These are phyloP conservation scores for Campylomormyrus tamandua DNA, from an alignment of 2,113 vertebrate species.

Conservation along the genomic window DNA sequence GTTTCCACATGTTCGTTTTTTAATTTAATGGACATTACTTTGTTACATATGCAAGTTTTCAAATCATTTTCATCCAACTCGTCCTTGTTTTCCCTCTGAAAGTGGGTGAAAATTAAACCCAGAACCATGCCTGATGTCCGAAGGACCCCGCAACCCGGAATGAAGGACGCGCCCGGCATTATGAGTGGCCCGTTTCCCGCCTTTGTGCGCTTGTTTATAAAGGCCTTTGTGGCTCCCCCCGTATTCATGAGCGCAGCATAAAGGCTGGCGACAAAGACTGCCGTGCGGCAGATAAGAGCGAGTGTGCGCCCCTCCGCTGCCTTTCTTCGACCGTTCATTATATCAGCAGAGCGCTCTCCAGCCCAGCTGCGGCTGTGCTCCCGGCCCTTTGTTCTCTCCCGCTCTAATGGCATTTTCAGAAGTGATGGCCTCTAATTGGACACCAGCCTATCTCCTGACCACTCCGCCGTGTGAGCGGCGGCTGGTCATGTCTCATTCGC, in stretches of 20 bases:
- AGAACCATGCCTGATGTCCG: not conserved
- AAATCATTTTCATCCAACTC: not conserved
- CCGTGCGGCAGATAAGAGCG: conserved; percentile 6
- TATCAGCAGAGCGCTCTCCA: conserved; percentile 16
- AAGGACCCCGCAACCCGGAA: not conserved
- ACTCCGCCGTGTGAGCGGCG: not conserved
- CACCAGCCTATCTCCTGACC: not conserved
- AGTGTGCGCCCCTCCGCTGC: not conserved
- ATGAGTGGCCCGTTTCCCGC: not conserved
- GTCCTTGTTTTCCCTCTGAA: not conserved
- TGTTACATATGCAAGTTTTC: not conserved
- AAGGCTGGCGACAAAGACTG: not conserved
- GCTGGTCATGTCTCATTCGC: not conserved
- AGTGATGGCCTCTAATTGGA: conserved; percentile 4
- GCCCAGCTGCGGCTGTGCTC: not conserved
- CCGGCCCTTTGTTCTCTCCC: not conserved
- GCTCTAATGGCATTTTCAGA: conserved; percentile 4
- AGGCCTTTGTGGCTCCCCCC: not conserved
- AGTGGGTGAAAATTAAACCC: not conserved
- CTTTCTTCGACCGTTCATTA: conserved; percentile 7
- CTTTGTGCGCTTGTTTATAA: conserved; percentile 4
- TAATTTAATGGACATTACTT: not conserved
- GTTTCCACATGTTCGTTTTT: not conserved
- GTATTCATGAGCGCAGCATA: conserved; percentile 18
- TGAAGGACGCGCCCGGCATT: not conserved